Conservation (phyloP, 2,888 invertebrate species). For the Luperina testacea region DNA sequence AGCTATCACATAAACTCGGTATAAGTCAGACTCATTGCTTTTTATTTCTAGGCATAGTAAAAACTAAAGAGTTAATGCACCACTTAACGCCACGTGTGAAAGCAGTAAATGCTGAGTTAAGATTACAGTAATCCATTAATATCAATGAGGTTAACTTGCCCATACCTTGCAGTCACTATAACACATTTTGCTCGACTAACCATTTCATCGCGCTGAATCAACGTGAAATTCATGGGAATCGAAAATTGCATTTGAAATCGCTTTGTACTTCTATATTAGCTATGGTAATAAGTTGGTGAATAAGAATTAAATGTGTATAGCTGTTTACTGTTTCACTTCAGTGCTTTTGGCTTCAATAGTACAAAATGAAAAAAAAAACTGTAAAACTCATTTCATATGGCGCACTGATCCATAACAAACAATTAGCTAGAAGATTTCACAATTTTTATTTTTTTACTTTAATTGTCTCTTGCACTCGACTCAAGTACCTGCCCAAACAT, state of each 20-base stretch:
- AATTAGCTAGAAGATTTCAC: background rate
- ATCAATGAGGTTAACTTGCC: slow-evolving; percentile 48
- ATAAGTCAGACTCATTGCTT: slow-evolving; percentile 24
- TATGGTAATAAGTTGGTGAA: background rate
- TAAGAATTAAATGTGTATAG: background rate
- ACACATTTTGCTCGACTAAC: slow-evolving; percentile 50
- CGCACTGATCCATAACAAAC: background rate
- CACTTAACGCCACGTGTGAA: slow-evolving; percentile 48
- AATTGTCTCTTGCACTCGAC: background rate
- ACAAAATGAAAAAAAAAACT: background rate
- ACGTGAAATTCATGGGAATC: slow-evolving; percentile 38
- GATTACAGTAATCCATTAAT: slow-evolving; percentile 58
- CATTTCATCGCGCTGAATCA: slow-evolving; percentile 43
- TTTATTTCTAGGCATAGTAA: slow-evolving; percentile 40
- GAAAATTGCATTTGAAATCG: slow-evolving; percentile 44
- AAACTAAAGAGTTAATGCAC: slow-evolving; percentile 32
- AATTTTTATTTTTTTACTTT: background rate
- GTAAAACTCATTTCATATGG: background rate
- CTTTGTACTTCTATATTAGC: background rate
- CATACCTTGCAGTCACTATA: slow-evolving; percentile 44
- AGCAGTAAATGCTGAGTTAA: slow-evolving; percentile 53
- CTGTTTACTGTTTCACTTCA: background rate
- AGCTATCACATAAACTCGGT: background rate
- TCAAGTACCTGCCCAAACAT: background rate
- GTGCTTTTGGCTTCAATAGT: background rate